phyloP scores from a whole-genome alignment of 2,797 vertebrate genomes.

The Macroramphosus scolopax region DNA sequence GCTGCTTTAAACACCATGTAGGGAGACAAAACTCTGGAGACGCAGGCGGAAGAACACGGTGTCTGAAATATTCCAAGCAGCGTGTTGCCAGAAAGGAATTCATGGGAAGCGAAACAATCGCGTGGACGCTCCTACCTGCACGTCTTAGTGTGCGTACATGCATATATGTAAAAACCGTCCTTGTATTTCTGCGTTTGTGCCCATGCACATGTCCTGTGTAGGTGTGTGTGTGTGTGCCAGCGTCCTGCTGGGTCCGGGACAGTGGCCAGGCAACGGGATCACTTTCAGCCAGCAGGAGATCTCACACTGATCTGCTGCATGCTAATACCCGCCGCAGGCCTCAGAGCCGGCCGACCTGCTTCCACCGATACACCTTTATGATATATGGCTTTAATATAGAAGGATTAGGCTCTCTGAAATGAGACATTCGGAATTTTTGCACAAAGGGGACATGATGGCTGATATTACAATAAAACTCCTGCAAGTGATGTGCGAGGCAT shows the following conservation, averaged over 20 bases:
- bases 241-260: slow-evolving; percentile 61
- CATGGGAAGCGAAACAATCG: slow-evolving; percentile 6
- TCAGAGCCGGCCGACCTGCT: slow-evolving; percentile 30
- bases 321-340: slow-evolving; percentile 53
- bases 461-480: slow-evolving; percentile 54
- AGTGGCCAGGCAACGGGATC: slow-evolving; percentile 61
- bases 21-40: slow-evolving; percentile 29
- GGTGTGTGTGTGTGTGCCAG: slow-evolving; percentile 10
- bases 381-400: slow-evolving; percentile 55
- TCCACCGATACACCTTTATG: slow-evolving; percentile 27
- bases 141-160: not conserved
- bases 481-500: no score
- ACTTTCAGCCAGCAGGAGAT: slow-evolving; percentile 68
- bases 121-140: not conserved
- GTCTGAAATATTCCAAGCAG: slow-evolving; percentile 25
- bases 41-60: slow-evolving; percentile 5
- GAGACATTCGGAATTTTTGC: slow-evolving; percentile 10
- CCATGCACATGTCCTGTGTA: slow-evolving; percentile 17
- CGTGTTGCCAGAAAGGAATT: slow-evolving; percentile 14
- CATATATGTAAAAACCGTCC: not conserved
- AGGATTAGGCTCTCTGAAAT: slow-evolving; percentile 26
- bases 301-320: slow-evolving; percentile 61
- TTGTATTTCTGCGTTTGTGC: not conserved
- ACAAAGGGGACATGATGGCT: slow-evolving; percentile 20
- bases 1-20: slow-evolving; percentile 43